Evolutionary conservation across 2,797 vertebrate genomes (phyloP).

Genomic region (Uromys caudimaculatus): DNA sequence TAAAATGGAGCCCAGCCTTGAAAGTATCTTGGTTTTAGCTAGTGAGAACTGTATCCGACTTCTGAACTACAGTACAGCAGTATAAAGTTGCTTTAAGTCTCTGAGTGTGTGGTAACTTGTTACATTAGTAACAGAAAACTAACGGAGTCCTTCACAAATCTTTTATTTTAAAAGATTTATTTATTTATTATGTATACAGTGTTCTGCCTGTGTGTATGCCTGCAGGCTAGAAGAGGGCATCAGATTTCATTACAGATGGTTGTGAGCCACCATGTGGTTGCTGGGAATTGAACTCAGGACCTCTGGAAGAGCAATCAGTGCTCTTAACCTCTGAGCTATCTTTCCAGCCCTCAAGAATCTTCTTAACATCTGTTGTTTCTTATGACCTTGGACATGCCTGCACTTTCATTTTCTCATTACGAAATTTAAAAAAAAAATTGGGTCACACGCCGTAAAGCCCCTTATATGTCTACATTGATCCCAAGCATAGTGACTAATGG

Average conservation of each 20-base stretch:
- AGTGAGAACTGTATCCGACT: background rate
- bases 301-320: background rate
- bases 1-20: background rate
- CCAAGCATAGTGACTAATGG: conserved; percentile 36
- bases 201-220: background rate
- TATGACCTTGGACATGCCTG: background rate
- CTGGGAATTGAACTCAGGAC: background rate
- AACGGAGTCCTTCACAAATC: background rate
- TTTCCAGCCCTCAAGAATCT: background rate
- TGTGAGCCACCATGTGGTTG: background rate
- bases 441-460: background rate
- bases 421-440: background rate
- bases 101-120: background rate
- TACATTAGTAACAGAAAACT: background rate
- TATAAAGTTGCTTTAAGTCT: background rate
- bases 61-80: background rate
- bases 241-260: background rate
- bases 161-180: too few species aligned
- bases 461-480: background rate
- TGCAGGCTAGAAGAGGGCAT: background rate
- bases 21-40: background rate
- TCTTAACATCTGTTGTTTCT: background rate
- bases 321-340: background rate
- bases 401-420: conserved; percentile 17
- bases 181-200: background rate